Percentiles rank a stretch among this genome's conserved stretches.
Evolutionary conservation across 2,888 invertebrate genomes (phyloP).

Genomic region (Plebejus anna): DNA sequence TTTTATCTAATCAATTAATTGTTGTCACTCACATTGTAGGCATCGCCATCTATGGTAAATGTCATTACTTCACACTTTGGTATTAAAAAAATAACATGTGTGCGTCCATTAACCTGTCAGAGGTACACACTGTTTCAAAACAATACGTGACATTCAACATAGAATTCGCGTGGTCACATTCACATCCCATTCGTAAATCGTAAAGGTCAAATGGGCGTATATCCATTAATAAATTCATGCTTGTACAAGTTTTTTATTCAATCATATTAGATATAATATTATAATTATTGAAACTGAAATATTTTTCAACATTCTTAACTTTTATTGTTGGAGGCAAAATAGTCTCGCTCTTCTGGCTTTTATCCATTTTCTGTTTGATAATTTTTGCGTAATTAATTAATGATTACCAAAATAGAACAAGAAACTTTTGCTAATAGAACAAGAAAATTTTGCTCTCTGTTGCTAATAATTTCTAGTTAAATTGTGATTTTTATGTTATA

Average conservation of each 20-base stretch:
- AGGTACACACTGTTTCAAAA: conserved; percentile 8
- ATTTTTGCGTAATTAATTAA: too few species aligned
- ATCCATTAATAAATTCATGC: not conserved
- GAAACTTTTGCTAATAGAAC: too few species aligned
- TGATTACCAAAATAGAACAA: too few species aligned
- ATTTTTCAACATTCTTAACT: too few species aligned
- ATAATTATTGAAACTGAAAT: too few species aligned
- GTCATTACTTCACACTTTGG: not conserved
- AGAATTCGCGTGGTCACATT: conserved; percentile 12
- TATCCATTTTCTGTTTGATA: too few species aligned
- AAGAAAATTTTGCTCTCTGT: too few species aligned
- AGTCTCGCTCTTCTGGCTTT: too few species aligned
- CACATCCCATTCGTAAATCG: not conserved
- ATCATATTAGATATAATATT: too few species aligned
- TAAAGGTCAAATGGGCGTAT: not conserved
- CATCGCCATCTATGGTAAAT: not conserved
- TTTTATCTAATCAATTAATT: not conserved
- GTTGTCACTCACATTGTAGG: conserved; percentile 1
- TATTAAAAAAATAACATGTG: conserved; percentile 11
- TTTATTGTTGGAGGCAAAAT: too few species aligned
- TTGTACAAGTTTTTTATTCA: not conserved
- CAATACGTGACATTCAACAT: conserved; percentile 11
- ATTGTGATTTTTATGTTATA: too few species aligned
- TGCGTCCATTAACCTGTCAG: conserved; percentile 15
- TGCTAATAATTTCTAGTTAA: too few species aligned